Percentiles rank a stretch among this genome's conserved stretches.
Conservation (phyloP, 1,140 invertebrate genomes). For the Bicyclus anynana region DNA sequence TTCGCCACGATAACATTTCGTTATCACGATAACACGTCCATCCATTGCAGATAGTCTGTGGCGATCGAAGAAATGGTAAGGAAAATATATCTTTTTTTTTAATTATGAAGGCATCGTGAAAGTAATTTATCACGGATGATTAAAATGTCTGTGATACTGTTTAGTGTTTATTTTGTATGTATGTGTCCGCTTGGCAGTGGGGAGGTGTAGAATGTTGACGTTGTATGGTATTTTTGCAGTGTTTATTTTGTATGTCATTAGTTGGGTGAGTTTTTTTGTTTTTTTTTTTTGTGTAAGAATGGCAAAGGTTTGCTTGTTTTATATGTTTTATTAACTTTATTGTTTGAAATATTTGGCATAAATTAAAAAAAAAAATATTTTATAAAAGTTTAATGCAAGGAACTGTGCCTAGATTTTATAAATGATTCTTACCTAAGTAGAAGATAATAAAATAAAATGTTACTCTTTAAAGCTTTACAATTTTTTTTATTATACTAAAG, state of each 20-base stretch:
- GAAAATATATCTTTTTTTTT: conserved; percentile 14
- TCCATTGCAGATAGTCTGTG: conserved; percentile 28
- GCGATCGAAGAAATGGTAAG: conserved; percentile 44
- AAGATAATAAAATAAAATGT: no score
- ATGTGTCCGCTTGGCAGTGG: background rate
- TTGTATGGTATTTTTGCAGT: conserved; percentile 33
- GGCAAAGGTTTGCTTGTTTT: no score
- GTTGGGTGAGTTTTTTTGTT: conserved; percentile 40
- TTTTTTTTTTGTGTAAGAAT: background rate
- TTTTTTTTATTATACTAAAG: no score
- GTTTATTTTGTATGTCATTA: conserved; percentile 40
- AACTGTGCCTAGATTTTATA: no score
- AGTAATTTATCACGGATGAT: conserved; percentile 18
- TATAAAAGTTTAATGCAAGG: no score
- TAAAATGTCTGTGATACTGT: conserved; percentile 3
- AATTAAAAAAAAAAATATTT: no score
- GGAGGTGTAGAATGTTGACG: conserved; percentile 32
- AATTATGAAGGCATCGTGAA: conserved; percentile 29
- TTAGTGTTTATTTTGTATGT: background rate
- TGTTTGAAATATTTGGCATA: no score
- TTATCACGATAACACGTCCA: conserved; percentile 39
- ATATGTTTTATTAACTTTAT: no score
- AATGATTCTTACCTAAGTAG: no score
- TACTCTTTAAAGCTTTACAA: no score
- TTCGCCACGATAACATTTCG: conserved; percentile 21